Percentiles rank a stretch among this genome's conserved stretches.
phyloP scores from a whole-genome alignment of 1,140 invertebrate species.

The Brachionus asplanchnoidis region DNA sequence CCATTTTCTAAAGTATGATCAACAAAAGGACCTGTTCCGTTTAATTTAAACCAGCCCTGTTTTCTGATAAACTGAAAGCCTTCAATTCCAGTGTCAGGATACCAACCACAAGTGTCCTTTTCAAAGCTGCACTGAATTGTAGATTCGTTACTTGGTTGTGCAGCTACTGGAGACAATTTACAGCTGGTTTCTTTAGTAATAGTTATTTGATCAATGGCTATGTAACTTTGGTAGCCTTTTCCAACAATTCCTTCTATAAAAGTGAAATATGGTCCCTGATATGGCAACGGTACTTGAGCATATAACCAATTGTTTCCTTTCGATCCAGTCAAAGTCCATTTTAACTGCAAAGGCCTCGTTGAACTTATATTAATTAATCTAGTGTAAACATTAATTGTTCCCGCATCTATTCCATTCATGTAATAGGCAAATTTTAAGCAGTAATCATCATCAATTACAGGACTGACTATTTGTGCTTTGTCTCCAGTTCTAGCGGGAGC shows the following conservation, averaged over 20 bases:
- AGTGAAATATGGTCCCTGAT: constrained; percentile 9
- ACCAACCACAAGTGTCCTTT: constrained; percentile 33
- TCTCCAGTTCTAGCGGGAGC: constrained; percentile 43
- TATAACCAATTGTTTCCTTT: constrained; percentile 49
- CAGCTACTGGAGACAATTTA: background rate
- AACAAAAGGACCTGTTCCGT: constrained; percentile 61
- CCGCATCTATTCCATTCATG: background rate
- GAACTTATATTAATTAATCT: background rate
- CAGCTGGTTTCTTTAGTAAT: background rate
- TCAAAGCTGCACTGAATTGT: constrained; percentile 19
- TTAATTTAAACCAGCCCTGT: background rate
- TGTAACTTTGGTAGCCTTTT: constrained; percentile 24
- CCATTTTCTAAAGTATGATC: constrained; percentile 26
- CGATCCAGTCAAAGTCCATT: constrained; percentile 47
- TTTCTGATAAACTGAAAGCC: constrained; percentile 24
- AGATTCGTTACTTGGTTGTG: background rate
- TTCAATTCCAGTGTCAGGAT: background rate
- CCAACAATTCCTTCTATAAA: constrained; percentile 12
- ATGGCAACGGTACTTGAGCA: constrained; percentile 46
- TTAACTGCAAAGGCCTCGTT: background rate
- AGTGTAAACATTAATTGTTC: constrained; percentile 19
- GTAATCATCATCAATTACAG: constrained; percentile 4
- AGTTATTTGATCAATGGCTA: constrained; percentile 19
- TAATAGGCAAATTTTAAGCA: constrained; percentile 19
- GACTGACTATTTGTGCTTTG: constrained; percentile 2